Base-by-base conservation (phyloP, 2,888 invertebrate species). In the Blastobasis lacticolella region DNA sequence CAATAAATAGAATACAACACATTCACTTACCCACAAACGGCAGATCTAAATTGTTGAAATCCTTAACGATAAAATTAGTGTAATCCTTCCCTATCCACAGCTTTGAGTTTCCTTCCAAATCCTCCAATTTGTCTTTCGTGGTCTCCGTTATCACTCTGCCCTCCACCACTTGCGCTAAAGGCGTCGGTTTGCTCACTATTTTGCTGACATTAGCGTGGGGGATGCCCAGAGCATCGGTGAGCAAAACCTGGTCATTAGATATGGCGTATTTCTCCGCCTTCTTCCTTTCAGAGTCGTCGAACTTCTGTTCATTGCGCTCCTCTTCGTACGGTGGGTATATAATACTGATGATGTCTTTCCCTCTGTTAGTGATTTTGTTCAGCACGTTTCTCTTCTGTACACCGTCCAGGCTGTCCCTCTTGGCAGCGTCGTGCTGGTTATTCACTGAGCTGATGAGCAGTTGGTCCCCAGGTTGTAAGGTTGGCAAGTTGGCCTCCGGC, bases 11-110 rank as follows among this genome's bases (percentile, higher is more conserved):
- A n/a, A 10, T 49, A 40, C 8, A 10, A 48, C 56, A 44, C 23
- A 57, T 43, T 36, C 5, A 76, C 82, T 81, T 49, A 88, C 88
- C 88, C 51, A 88, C 85, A 88, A 94, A 96, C 0, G 98, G 98
- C 61, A 94, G 91, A 71, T 97, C 95, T 56, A 98, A 90, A 79
- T 96, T 94, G 56, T 92, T 93, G 76, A 98, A 97, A 82, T 98
- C 98, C 76, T 97, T 97, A 55, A 96, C 94, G 58, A 98, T 98
- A 75, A 98, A 98, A 84, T 98, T 98, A 0, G 94, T 94, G 69
- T 98, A 98, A 75, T 98, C 98, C 80, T 98, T 98, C 54, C 98
- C 98, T 48, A 97, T 92, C 98, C 98, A 98, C 50, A 95, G 86
- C 71, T 97, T 97, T 0, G 95, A 92, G 50, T 93, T 93, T 0